These are phyloP conservation scores for Drosophila neonasuta DNA, from an alignment of 2,888 invertebrate species.

Conservation along the genomic window DNA sequence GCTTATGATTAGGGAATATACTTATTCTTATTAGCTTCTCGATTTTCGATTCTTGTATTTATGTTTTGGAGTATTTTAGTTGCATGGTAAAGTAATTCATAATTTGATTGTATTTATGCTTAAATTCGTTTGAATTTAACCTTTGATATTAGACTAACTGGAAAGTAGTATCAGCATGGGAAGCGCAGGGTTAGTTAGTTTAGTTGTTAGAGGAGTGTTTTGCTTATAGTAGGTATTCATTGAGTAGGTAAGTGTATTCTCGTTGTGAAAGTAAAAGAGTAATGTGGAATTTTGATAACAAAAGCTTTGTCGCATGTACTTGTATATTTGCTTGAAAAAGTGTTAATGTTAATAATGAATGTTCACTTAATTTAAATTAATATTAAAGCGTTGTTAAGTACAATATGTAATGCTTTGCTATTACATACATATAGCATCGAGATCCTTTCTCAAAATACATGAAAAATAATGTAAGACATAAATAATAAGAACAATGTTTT, in stretches of 20 bases:
- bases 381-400: conserved; percentile 59
- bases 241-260: conserved; percentile 13
- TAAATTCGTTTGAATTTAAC: conserved; percentile 76
- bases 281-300: conserved; percentile 27
- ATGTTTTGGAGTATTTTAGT: conserved; percentile 41
- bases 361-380: conserved; percentile 28
- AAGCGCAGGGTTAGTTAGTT: conserved; percentile 65
- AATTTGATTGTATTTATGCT: conserved; percentile 71
- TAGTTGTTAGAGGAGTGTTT: conserved; percentile 46
- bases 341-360: conserved; percentile 37
- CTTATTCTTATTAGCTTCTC: conserved; percentile 13
- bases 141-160: conserved; percentile 66
- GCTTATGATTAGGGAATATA: conserved; percentile 8
- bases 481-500: conserved; percentile 54
- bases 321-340: conserved; percentile 40
- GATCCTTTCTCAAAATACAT: conserved; percentile 71
- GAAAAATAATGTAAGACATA: conserved; percentile 61
- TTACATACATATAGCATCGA: conserved; percentile 59
- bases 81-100: conserved; percentile 46
- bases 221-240: conserved; percentile 28
- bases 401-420: conserved; percentile 57
- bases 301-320: conserved; percentile 27
- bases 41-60: conserved; percentile 9
- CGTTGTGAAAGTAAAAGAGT: conserved; percentile 24
- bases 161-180: conserved; percentile 58